Base-by-base conservation (phyloP, 2,797 vertebrate genomes). In the Vultur gryphus region DNA sequence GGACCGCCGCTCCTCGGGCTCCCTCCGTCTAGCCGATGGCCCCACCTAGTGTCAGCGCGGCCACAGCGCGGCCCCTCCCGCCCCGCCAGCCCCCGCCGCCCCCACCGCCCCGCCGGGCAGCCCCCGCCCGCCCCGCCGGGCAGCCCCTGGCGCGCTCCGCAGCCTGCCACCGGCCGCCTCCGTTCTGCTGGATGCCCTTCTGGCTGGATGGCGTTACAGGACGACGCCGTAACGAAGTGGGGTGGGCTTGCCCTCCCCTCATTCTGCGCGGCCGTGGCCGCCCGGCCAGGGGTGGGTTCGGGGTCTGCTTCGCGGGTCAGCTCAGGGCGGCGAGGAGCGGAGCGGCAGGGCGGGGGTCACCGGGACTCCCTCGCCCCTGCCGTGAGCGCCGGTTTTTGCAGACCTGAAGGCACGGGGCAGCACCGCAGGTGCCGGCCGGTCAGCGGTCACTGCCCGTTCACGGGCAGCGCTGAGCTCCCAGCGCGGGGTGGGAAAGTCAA, bases 401-500 rank as follows among this genome's bases (percentile, higher is more conserved):
- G 23, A 29, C 4, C 16, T 6, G n/a, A 26, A 13, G 51, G 37
- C 14, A 4, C 2, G 20, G 24, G 12, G 12, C 29, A 11, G 28
- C 64, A 7, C 2, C 0, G 2, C 46, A 13, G 49, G 24, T 1
- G 0, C 6, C 0, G 0, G 14, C 44, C 31, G 18, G 15, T 4
- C 35, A 3, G 20, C 44, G 4, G 28, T 41, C 19, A 3, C 61
- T 37, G 67, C 35, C 12, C 10, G 1, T 21, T 23, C 28, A 18
- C 0, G 0, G 26, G 11, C 12, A 3, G 13, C 7, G 1, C 2
- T 12, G 54, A 55, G 8, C 43, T 51, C 16, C 29, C 21, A 8
- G 1, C 0, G 3, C 1, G 0, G 0, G 0, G 6, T 5, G 44
- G 29, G 11, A 33, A 29, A 13, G 35, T 13, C 52, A 9, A 31